Conservation (phyloP, 35 echinoderm and acorn worm genomes). For the Apostichopus japonicus region DNA sequence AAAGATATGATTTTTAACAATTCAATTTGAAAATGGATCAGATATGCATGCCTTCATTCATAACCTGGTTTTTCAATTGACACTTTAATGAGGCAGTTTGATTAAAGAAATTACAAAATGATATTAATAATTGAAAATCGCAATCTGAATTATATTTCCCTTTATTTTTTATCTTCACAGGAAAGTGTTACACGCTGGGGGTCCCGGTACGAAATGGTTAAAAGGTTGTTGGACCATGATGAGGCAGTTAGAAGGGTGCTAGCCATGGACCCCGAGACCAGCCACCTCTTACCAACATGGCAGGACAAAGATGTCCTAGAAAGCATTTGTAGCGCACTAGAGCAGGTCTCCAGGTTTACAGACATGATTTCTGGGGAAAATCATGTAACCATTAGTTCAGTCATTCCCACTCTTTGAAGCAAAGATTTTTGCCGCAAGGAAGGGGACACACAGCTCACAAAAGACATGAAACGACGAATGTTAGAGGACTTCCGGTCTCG, state of each 20-base stretch:
- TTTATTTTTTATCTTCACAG: neutral
- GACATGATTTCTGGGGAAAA: neutral
- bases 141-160: neutral
- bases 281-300: no score
- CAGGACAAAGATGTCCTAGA: constrained; percentile 1
- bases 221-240: constrained; percentile 29
- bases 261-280: constrained; percentile 1
- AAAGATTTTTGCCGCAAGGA: neutral
- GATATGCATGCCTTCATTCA: no score
- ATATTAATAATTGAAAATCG: neutral
- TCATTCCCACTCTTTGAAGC: constrained; percentile 27
- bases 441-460: neutral
- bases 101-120: neutral
- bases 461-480: neutral
- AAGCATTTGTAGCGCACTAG: neutral
- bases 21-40: no score
- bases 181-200: constrained; percentile 20
- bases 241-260: neutral
- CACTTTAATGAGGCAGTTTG: neutral
- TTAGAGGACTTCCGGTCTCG: neutral
- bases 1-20: no score
- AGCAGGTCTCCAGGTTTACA: no score
- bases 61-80: neutral
- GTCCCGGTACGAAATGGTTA: constrained; percentile 3
- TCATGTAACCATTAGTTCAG: neutral